Conservation (phyloP, 92 coral and sea anemone genomes). For the Galaxea fascicularis region DNA sequence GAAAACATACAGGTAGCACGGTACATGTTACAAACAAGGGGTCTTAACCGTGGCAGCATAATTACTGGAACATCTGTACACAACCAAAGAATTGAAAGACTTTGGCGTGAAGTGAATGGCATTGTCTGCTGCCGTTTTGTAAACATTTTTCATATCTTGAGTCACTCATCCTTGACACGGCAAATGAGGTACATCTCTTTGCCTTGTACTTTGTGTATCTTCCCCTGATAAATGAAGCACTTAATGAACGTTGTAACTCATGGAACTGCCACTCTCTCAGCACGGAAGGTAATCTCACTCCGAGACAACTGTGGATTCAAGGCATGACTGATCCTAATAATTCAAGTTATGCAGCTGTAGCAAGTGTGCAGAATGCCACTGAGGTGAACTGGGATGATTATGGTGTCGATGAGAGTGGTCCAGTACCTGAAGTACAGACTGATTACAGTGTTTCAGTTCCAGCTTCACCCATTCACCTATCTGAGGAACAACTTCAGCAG, state of each 20-base stretch:
- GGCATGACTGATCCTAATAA: slow-evolving; percentile 46
- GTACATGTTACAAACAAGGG: slow-evolving; percentile 61
- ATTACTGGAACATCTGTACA: too few species aligned
- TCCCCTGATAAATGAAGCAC: slow-evolving; percentile 60
- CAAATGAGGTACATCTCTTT: slow-evolving; percentile 61
- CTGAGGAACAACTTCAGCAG: slow-evolving; percentile 41
- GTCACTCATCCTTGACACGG: slow-evolving; percentile 46
- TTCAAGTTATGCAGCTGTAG: slow-evolving; percentile 49
- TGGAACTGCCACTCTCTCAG: slow-evolving; percentile 70
- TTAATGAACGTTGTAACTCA: slow-evolving; percentile 38
- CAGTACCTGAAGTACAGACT: slow-evolving; percentile 48
- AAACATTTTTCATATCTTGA: slow-evolving; percentile 69
- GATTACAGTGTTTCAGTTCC: slow-evolving; percentile 39
- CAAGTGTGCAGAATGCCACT: slow-evolving; percentile 32
- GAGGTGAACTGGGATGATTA: slow-evolving; percentile 35
- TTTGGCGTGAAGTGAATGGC: slow-evolving; percentile 72
- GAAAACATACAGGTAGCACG: slow-evolving; percentile 64
- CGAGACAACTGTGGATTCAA: slow-evolving; percentile 60
- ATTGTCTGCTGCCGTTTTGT: slow-evolving; percentile 54
- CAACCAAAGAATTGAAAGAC: slow-evolving; percentile 68
- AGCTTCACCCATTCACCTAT: slow-evolving; percentile 21
- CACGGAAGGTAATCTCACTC: slow-evolving; percentile 61
- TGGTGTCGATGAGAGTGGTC: slow-evolving; percentile 62
- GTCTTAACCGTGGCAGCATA: slow-evolving; percentile 73
- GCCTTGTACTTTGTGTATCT: slow-evolving; percentile 58